Conservation (phyloP, 1,140 invertebrate species). For the Drosophila mojavensis region DNA sequence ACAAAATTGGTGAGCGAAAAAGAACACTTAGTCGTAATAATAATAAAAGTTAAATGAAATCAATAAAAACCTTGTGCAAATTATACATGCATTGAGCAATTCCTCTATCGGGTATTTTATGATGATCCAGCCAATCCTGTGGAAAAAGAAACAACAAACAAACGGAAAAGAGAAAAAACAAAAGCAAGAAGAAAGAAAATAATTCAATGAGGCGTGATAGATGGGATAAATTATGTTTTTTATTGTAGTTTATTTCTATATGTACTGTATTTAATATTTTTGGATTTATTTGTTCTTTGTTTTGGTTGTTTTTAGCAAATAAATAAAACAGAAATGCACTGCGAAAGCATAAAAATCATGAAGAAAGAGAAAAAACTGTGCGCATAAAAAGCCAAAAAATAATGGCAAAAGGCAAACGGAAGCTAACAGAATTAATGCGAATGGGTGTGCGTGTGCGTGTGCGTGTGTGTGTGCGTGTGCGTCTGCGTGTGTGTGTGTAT, state of each 20-base stretch:
- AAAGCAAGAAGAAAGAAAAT: constrained; percentile 34
- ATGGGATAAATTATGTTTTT: constrained; percentile 54
- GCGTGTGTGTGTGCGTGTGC: constrained; percentile 11
- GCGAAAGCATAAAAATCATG: constrained; percentile 11
- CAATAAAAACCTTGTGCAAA: constrained; percentile 84
- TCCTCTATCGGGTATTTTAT: constrained; percentile 83
- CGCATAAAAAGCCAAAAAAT: constrained; percentile 9
- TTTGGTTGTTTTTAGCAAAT: constrained; percentile 11
- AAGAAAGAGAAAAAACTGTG: constrained; percentile 23
- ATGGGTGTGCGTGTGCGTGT: constrained; percentile 4
- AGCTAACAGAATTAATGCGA: constrained; percentile 11
- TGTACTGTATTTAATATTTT: constrained; percentile 4
- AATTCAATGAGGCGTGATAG: constrained; percentile 72
- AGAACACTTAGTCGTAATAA: constrained; percentile 27
- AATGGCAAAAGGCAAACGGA: constrained; percentile 18
- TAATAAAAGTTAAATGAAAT: constrained; percentile 58
- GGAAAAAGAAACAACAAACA: constrained; percentile 63
- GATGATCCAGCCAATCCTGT: constrained; percentile 84
- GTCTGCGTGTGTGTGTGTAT: constrained; percentile 16
- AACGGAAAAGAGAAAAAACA: constrained; percentile 53
- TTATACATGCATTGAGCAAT: constrained; percentile 84
- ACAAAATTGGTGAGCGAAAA: neutral
- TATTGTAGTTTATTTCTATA: constrained; percentile 27
- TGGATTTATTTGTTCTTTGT: neutral
- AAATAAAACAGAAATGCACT: neutral